Percentiles rank a stretch among this genome's conserved stretches.
These are phyloP conservation scores for Rhodinocichla rosea DNA, from an alignment of 2,113 vertebrate genomes.

Conservation along the genomic window DNA sequence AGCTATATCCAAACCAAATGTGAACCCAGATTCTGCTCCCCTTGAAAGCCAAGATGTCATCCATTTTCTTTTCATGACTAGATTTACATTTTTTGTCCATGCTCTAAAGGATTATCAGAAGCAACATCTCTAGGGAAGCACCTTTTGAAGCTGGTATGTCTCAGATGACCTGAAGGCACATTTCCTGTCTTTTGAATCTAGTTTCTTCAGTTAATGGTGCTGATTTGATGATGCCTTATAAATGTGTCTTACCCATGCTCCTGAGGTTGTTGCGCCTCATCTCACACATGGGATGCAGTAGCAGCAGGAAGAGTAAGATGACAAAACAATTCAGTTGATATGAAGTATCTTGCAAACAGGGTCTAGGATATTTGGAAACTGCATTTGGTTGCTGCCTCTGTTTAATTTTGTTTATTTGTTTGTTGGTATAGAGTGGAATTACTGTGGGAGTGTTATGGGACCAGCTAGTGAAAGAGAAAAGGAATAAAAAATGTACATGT, in stretches of 20 bases:
- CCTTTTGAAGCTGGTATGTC: background rate
- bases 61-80: background rate
- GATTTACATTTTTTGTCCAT: background rate
- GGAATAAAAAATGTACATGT: background rate
- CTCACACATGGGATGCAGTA: rapidly evolving
- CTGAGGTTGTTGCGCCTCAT: background rate
- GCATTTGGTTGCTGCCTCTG: background rate
- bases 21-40: background rate
- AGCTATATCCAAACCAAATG: background rate
- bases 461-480: background rate
- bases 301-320: background rate
- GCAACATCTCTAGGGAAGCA: background rate
- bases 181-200: background rate
- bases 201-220: background rate
- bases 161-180: background rate
- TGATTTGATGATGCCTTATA: background rate
- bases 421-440: background rate
- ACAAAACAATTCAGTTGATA: background rate
- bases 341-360: background rate
- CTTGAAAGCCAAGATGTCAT: background rate
- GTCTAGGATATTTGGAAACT: background rate
- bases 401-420: background rate
- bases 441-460: background rate
- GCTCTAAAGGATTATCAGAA: background rate
- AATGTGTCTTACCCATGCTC: background rate